Percentiles rank a stretch among this genome's conserved stretches.
Conservation (phyloP, 2,888 invertebrate species). For the Drosophila nr. perissopoda region DNA sequence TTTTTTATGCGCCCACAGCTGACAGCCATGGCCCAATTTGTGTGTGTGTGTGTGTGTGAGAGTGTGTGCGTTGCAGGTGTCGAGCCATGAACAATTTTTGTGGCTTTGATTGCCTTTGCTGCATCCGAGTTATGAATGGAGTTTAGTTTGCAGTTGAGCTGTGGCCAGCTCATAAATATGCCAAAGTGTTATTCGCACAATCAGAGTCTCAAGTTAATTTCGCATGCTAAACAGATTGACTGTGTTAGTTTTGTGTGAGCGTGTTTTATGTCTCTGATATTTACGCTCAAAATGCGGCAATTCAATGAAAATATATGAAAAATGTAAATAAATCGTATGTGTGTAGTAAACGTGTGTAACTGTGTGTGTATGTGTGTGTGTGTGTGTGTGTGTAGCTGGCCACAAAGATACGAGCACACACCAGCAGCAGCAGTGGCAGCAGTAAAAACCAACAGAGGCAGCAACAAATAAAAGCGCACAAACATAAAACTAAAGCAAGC, state of each 20-base stretch:
- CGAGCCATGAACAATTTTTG: conserved; percentile 72
- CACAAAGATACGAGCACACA: conserved; percentile 21
- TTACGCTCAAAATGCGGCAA: conserved; percentile 74
- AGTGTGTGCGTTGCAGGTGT: conserved; percentile 57
- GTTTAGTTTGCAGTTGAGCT: conserved; percentile 66
- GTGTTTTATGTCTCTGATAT: conserved; percentile 54
- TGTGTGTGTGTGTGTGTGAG: conserved; percentile 11
- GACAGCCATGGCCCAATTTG: conserved; percentile 64
- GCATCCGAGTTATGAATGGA: conserved; percentile 72
- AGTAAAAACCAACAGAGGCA: conserved; percentile 53
- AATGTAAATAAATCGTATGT: conserved; percentile 77
- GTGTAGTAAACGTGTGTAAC: conserved; percentile 20
- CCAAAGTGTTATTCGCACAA: conserved; percentile 56
- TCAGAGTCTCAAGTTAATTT: conserved; percentile 67
- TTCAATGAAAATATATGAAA: conserved; percentile 76
- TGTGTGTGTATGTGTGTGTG: conserved; percentile 5
- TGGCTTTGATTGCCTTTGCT: conserved; percentile 78
- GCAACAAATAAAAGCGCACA: conserved; percentile 50
- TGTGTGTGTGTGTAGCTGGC: conserved; percentile 50
- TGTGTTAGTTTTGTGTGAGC: not conserved
- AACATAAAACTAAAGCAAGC: conserved; percentile 77
- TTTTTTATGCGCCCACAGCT: conserved; percentile 79
- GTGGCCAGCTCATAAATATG: conserved; percentile 74
- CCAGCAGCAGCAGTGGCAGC: conserved; percentile 34
- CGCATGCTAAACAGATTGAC: conserved; percentile 59